These are phyloP conservation scores for Heliocidaris tuberculata DNA, from an alignment of 35 echinoderm and acorn worm genomes.

Conservation along the genomic window DNA sequence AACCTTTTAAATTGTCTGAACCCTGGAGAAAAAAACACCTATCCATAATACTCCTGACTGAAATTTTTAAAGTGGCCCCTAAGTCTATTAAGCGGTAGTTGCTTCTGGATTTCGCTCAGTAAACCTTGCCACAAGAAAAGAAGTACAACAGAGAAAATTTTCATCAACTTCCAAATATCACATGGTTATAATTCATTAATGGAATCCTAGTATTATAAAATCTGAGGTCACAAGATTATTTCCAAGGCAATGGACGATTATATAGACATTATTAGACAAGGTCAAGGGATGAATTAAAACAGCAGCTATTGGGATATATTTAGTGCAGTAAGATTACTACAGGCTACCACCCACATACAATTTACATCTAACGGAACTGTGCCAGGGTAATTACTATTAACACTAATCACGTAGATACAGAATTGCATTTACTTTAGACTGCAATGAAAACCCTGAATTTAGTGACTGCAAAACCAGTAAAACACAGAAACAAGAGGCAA, in stretches of 20 bases:
- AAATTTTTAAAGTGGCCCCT: neutral
- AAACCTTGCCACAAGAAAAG: neutral
- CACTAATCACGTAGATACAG: neutral
- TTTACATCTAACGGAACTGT: neutral
- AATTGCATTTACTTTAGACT: neutral
- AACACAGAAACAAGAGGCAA: too few species aligned
- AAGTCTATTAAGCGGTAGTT: neutral
- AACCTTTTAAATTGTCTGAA: neutral
- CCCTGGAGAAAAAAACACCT: neutral
- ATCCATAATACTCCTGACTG: neutral
- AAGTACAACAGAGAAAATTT: neutral
- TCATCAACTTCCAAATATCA: neutral
- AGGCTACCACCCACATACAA: neutral
- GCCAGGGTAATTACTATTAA: neutral
- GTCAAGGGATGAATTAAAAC: neutral
- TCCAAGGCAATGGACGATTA: neutral
- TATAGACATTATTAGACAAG: neutral
- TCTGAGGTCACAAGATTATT: neutral
- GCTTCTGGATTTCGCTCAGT: neutral
- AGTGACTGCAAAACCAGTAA: too few species aligned
- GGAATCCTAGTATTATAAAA: neutral
- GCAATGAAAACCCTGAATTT: neutral
- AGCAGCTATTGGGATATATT: neutral
- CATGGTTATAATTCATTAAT: neutral
- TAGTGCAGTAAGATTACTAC: neutral